Conservation (phyloP, 1,140 invertebrate species). For the Microvelia longipes region DNA sequence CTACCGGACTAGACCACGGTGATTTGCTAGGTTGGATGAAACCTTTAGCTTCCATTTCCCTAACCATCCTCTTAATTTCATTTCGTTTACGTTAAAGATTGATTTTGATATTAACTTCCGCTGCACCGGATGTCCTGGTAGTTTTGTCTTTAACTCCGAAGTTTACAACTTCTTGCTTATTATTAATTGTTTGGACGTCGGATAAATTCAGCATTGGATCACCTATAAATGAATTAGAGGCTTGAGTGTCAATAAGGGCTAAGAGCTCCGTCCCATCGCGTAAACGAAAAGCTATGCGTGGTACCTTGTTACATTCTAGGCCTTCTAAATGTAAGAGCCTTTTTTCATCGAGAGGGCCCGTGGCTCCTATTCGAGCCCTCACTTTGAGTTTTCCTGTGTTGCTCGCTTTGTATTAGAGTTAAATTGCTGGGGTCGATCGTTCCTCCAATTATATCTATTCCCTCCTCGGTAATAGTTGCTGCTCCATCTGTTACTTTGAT, state of each 20-base stretch:
- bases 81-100: background rate
- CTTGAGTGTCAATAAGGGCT: background rate
- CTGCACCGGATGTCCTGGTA: background rate
- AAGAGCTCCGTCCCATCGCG: background rate
- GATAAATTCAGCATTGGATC: background rate
- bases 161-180: background rate
- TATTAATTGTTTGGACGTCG: background rate
- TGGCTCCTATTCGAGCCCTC: background rate
- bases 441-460: too few species aligned
- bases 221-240: background rate
- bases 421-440: too few species aligned
- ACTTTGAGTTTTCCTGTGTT: background rate
- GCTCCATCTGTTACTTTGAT: too few species aligned
- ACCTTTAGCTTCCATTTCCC: constrained; percentile 23
- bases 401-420: too few species aligned
- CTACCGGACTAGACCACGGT: constrained; percentile 32
- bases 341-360: background rate
- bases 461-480: too few species aligned
- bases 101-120: background rate
- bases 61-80: background rate
- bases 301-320: background rate
- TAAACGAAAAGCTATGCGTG: background rate
- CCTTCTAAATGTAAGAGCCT: background rate
- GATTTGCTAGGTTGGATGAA: constrained; percentile 30
- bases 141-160: background rate